Base-by-base conservation (phyloP, 2,113 vertebrate genomes). In the Barbus barbus region DNA sequence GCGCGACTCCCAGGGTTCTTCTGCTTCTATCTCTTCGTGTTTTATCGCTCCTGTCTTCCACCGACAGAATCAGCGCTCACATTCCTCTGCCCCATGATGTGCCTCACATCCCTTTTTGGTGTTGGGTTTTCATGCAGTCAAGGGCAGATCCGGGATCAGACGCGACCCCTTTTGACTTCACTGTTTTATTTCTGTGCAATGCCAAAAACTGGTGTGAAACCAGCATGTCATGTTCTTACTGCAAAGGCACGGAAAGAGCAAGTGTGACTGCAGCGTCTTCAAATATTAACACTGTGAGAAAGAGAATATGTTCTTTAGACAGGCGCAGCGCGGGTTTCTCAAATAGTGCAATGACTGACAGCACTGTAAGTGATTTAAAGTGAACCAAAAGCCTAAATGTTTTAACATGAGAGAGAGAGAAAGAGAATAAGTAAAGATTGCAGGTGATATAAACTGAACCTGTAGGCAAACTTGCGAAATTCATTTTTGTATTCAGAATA, bases 401-500 rank as follows among this genome's bases (percentile, higher is more conserved):
- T 11, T 31, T 51, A 65, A n/a, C 20, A 13, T 12, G n/a, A 73
- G 71, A 48, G 14, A 48, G 14, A 38, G 33, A 71, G 16, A 20
- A 24, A 73, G 7, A 41, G 36, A 24, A 31, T n/a, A 31, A 80
- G 83, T 60, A 85, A 51, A 85, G 80, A 36, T 20, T 38, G 69
- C 44, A 56, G 22, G 73, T 71, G 51, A 84, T 67, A 67, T 28
- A 81, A 26, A 78, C 46, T 14, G 31, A 69, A 38, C 51, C 75
- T 84, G 58, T 60, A n/a, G 65, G 61, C 51, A 79, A 87, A 84
- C 88, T 82, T 85, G 88, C 71, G 22, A 91, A 89, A 86, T 93
- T 93, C 92, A 92, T 91, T 92, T 91, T 93, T 89, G 90, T 93
- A 93, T 93, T 93, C 86, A 91, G 90, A 90, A 93, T 92, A 91